Evolutionary conservation across 2,888 invertebrate species (phyloP), one percentile per base, ranked within the genome.

Genomic region (Harpagoxenus sublaevis): DNA sequence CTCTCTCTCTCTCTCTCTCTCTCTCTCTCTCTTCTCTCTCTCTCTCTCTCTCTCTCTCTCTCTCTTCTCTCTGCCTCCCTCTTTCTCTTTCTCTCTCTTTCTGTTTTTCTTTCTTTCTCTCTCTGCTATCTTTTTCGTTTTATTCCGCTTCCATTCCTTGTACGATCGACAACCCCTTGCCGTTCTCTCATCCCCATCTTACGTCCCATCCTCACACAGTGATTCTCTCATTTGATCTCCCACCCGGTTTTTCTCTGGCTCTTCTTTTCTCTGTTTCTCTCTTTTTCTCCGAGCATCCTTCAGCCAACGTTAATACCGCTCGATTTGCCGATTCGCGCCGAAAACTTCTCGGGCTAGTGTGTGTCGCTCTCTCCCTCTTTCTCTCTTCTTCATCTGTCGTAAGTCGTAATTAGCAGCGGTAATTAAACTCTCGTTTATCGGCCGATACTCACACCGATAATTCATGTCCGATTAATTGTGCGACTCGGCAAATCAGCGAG

Each of bases 401-500:
- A 81, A 79, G 79, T 70, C 79, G 79, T 70, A 70, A 79, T 79
- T 84, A 70, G 62, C 23, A 51, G n/a, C 51, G 60, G 63, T 81
- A 84, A 81, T 84, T 78, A 84, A 84, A 68, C 35, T 78, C 79
- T 84, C 84, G 53, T 81, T 84, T 79, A 81, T 81, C 73, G 78
- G 12, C 39, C 48, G 39, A 23, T 60, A 82, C 28, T 55, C 57
- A 28, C 57, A 15, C 48, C 68, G 48, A 75, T 84, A 84, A 84
- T 53, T 84, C 68, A 73, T 71, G 77, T 85, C 83, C 85, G 83
- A 83, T 83, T 85, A 77, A 75, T 83, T 84, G 83, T 62, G 71
- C 63, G 51, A 62, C 85, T 85, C 74, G 73, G 70, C 78, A 83
- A 85, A 85, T 85, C 85, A 83, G 53, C 73, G 65, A 78, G 83